These are phyloP conservation scores for Megalops cyprinoides DNA, from an alignment of 2,797 vertebrate genomes.

Conservation along the genomic window DNA sequence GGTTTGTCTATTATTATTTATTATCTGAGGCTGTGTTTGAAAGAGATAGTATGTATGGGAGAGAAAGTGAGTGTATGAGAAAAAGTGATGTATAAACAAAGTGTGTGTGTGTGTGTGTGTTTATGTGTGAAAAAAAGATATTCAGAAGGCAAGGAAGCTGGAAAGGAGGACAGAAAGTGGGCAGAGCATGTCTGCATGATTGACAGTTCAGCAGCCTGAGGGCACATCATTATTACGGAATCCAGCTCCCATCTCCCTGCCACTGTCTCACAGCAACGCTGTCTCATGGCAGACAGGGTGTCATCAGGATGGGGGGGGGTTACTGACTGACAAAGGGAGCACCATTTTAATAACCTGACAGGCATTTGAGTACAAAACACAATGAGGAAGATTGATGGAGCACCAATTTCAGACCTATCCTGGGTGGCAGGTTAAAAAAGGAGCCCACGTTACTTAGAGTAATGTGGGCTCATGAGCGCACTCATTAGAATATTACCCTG, in stretches of 20 bases:
- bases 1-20: not conserved
- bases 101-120: not conserved
- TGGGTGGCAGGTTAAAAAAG: constrained; percentile 58
- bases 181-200: constrained; percentile 1
- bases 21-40: not conserved
- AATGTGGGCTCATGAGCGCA: constrained; percentile 59
- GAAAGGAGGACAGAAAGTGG: constrained; percentile 25
- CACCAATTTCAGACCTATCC: constrained; percentile 56
- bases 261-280: constrained; percentile 41
- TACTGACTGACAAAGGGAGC: constrained; percentile 48
- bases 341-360: constrained; percentile 52
- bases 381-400: constrained; percentile 54
- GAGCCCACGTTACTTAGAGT: too few species aligned
- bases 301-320: constrained; percentile 34
- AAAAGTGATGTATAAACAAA: not conserved
- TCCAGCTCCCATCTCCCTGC: constrained; percentile 37
- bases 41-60: not conserved
- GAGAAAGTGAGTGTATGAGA: not conserved
- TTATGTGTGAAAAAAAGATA: not conserved
- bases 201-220: constrained; percentile 67
- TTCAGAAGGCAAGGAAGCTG: not conserved
- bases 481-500: constrained; percentile 73
- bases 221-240: constrained; percentile 72
- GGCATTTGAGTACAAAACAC: constrained; percentile 52
- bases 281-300: constrained; percentile 49